Conservation (phyloP, 1,140 invertebrate species). For the Heterodera carotae region DNA sequence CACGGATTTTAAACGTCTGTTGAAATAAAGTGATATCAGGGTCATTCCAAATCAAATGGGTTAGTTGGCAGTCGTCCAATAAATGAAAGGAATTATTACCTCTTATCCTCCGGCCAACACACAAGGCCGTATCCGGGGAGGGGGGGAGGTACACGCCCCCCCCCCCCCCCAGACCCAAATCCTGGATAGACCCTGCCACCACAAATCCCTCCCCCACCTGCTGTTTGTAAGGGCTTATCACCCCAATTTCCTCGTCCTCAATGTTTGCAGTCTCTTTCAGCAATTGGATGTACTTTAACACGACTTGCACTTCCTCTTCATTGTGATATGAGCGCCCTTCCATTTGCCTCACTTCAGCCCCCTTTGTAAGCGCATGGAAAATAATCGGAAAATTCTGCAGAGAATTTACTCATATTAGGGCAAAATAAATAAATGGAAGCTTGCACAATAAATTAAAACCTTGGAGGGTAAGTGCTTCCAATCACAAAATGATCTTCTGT, state of each 20-base stretch:
- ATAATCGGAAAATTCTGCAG: conserved; percentile 49
- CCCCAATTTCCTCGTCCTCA: conserved; percentile 77
- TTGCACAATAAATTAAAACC: conserved; percentile 36
- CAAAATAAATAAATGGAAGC: conserved; percentile 13
- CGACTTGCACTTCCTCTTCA: conserved; percentile 76
- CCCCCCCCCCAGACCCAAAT: no score
- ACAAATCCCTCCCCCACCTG: conserved; percentile 72
- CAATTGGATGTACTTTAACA: conserved; percentile 66
- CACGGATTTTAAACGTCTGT: conserved; percentile 24
- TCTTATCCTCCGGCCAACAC: no score
- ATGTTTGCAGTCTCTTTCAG: conserved; percentile 72
- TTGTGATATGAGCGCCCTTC: conserved; percentile 82
- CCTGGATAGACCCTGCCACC: no score
- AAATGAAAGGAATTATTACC: no score
- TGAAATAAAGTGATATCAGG: no score
- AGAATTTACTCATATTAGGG: no score
- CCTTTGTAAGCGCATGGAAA: conserved; percentile 39
- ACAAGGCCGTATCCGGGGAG: no score
- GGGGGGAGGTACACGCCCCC: neutral
- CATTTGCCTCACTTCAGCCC: conserved; percentile 31
- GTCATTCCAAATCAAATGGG: neutral
- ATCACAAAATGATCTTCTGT: conserved; percentile 25
- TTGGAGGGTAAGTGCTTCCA: conserved; percentile 25
- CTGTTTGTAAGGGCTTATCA: conserved; percentile 88
- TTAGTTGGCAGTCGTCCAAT: no score